phyloP scores from a whole-genome alignment of 2,113 vertebrate genomes.

The Andinoacara biseriatus region DNA sequence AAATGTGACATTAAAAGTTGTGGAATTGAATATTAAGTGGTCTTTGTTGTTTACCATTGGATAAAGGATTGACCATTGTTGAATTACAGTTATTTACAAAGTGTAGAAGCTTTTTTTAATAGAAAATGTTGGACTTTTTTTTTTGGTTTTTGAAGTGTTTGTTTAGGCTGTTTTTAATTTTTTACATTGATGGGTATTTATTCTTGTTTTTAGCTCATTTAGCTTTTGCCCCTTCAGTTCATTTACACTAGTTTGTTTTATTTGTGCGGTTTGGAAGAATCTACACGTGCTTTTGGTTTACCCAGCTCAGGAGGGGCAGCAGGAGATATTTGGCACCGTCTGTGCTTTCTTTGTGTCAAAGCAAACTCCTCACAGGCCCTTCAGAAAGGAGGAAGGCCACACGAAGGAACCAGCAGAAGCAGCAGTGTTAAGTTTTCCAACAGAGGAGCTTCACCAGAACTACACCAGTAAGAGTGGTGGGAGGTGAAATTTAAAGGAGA shows the following conservation, averaged over 20 bases:
- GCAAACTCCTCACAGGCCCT: too few species aligned
- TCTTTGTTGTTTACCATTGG: accelerated
- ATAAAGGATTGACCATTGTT: accelerated
- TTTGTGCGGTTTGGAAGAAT: accelerated
- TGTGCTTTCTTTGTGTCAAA: too few species aligned
- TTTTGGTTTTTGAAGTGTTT: background rate
- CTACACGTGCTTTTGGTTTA: too few species aligned
- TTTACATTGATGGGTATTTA: background rate
- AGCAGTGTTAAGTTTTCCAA: background rate
- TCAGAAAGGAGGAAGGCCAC: background rate
- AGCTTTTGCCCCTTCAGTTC: too few species aligned
- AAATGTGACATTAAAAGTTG: too few species aligned
- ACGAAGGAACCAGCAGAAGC: background rate
- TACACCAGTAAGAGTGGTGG: background rate
- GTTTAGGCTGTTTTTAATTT: background rate
- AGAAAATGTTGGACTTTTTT: background rate
- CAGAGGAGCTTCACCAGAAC: too few species aligned
- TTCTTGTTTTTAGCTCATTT: background rate
- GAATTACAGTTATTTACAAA: background rate
- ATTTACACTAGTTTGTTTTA: background rate
- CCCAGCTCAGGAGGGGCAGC: too few species aligned
- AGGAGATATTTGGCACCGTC: too few species aligned
- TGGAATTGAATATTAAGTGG: background rate
- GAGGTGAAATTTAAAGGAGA: background rate
- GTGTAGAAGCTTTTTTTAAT: background rate